phyloP scores from a whole-genome alignment of 1,140 invertebrate species.

The Brachionus rotundiformis region DNA sequence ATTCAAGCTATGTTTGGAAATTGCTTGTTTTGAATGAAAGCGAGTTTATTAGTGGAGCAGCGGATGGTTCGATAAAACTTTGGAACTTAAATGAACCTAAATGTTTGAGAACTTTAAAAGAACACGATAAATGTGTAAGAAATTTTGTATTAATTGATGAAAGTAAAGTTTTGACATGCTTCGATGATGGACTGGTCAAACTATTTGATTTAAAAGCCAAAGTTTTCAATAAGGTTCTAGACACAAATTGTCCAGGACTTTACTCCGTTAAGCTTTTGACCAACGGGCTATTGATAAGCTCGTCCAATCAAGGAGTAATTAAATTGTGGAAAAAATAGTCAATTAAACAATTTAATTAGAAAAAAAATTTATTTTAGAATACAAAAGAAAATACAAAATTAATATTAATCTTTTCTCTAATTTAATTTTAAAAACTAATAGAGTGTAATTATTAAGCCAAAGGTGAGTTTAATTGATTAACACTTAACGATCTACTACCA shows the following conservation, averaged over 20 bases:
- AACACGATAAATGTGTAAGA: background rate
- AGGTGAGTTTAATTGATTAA: slow-evolving; percentile 30
- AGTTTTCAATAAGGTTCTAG: background rate
- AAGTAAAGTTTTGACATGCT: background rate
- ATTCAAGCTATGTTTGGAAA: background rate
- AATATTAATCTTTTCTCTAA: no score
- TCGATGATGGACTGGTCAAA: background rate
- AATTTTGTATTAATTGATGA: background rate
- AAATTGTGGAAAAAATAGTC: background rate
- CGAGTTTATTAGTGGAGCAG: background rate
- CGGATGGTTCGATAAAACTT: background rate
- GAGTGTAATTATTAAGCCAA: background rate
- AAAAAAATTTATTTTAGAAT: background rate
- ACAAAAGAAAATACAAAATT: no score
- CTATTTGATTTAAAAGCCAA: background rate
- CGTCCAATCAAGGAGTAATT: background rate
- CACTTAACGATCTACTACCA: background rate
- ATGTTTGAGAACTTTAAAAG: background rate
- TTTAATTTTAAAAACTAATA: no score
- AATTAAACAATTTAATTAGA: background rate
- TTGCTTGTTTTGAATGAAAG: background rate
- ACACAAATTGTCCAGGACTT: background rate
- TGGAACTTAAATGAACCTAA: background rate
- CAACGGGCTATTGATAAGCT: background rate
- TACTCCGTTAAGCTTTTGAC: background rate